phyloP scores from a whole-genome alignment of 2,888 invertebrate genomes.

The Ichneumoninae sp. region DNA sequence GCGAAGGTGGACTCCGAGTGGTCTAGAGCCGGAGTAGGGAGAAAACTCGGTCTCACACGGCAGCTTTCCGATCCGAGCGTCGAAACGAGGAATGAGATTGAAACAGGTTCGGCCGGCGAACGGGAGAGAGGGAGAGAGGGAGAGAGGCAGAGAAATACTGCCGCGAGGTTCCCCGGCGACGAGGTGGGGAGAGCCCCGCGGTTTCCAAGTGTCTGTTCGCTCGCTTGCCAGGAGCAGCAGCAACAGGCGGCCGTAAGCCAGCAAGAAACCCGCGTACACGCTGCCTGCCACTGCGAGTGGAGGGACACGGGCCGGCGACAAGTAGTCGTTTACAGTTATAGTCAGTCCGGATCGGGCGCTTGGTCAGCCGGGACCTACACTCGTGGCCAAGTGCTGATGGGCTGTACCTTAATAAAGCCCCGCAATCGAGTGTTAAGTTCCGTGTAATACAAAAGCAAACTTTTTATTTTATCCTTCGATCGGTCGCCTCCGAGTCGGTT shows the following conservation, averaged over 20 bases:
- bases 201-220: slow-evolving; percentile 3
- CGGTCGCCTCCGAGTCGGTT: neutral
- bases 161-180: slow-evolving; percentile 17
- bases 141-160: slow-evolving; percentile 38
- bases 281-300: slow-evolving; percentile 8
- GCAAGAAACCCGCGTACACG: slow-evolving; percentile 13
- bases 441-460: neutral
- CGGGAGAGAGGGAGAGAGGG: slow-evolving; percentile 6
- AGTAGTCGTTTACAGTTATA: slow-evolving; percentile 85
- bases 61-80: slow-evolving; percentile 38
- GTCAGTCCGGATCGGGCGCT: slow-evolving; percentile 84
- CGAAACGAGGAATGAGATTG: slow-evolving; percentile 61
- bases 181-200: slow-evolving; percentile 10
- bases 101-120: slow-evolving; percentile 68
- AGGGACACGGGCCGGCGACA: slow-evolving; percentile 76
- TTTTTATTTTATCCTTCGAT: neutral
- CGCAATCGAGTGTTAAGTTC: neutral
- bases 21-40: slow-evolving; percentile 65
- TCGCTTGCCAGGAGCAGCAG: slow-evolving; percentile 22
- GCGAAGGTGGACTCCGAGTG: slow-evolving; percentile 70
- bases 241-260: slow-evolving; percentile 3
- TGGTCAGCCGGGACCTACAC: slow-evolving; percentile 81
- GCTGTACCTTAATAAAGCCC: slow-evolving; percentile 9
- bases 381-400: slow-evolving; percentile 56
- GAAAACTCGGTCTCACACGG: slow-evolving; percentile 28